phyloP scores from a whole-genome alignment of 64 coral and sea anemone species.

The Exaiptasia diaphana region DNA sequence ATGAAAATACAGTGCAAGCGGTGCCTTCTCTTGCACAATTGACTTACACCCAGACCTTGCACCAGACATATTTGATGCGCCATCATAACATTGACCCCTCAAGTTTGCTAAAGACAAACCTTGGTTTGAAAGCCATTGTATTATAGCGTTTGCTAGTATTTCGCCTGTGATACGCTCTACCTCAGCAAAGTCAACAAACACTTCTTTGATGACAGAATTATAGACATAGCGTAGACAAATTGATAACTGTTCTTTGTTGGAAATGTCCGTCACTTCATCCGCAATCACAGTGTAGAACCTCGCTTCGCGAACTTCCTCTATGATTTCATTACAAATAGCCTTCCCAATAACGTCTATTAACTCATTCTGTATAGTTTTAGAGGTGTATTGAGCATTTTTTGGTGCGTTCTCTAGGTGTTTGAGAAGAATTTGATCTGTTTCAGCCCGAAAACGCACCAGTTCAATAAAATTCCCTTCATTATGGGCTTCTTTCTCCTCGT shows the following conservation, averaged over 20 bases:
- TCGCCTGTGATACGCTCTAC: background rate
- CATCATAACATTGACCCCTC: conserved; percentile 45
- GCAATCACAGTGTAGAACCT: conserved; percentile 58
- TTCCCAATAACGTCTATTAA: conserved; percentile 36
- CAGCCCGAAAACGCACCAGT: conserved; percentile 21
- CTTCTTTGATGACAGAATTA: conserved; percentile 39
- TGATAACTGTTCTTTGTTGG: conserved; percentile 60
- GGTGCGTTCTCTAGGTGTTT: conserved; percentile 16
- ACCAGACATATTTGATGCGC: conserved; percentile 24
- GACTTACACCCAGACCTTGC: background rate
- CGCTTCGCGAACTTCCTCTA: conserved; percentile 33
- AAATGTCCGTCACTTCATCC: conserved; percentile 52
- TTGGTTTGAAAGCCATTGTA: background rate
- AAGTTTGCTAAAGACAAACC: conserved; percentile 18
- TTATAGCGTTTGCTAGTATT: background rate
- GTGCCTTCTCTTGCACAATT: background rate
- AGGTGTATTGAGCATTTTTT: conserved; percentile 11
- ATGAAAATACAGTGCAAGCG: conserved; percentile 20
- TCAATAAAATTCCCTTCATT: conserved; percentile 35
- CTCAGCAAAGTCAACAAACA: conserved; percentile 27
- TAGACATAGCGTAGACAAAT: conserved; percentile 56
- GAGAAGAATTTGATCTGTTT: conserved; percentile 27
- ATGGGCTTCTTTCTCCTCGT: background rate
- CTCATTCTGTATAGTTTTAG: conserved; percentile 59
- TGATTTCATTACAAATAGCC: conserved; percentile 34